These are phyloP conservation scores for Acrocephalus kingi DNA, from an alignment of 2,113 vertebrate genomes.

Conservation along the genomic window DNA sequence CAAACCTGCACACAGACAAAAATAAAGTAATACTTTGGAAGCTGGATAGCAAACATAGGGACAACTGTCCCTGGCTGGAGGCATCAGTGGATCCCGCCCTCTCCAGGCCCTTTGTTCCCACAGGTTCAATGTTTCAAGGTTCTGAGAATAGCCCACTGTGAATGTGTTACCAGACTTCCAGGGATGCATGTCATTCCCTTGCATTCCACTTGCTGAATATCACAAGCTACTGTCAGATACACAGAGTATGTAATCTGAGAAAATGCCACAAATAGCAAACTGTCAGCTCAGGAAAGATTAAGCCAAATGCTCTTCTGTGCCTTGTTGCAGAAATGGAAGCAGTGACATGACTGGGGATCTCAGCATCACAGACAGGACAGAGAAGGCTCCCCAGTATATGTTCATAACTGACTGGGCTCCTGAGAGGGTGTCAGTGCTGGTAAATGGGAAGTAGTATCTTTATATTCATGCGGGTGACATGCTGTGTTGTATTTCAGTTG, in stretches of 20 bases:
- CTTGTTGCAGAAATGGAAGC: background rate
- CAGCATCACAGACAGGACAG: background rate
- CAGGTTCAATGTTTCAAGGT: fast-evolving
- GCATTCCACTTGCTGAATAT: slow-evolving; percentile 41
- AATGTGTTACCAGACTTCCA: background rate
- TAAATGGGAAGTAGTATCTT: background rate
- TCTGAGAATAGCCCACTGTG: background rate
- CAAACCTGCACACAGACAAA: background rate
- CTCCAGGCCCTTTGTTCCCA: background rate
- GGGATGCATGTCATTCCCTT: background rate
- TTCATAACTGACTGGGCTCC: background rate
- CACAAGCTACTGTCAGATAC: slow-evolving; percentile 44
- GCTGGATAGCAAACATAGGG: background rate
- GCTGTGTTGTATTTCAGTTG: background rate
- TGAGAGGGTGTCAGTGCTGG: background rate
- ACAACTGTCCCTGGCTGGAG: background rate
- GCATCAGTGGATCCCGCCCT: background rate
- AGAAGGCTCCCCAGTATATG: background rate
- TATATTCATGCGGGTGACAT: background rate
- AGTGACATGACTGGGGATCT: background rate
- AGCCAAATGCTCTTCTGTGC: slow-evolving; percentile 37
- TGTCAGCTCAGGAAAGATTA: slow-evolving; percentile 55
- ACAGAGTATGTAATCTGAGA: slow-evolving; percentile 1
- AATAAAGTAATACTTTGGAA: background rate
- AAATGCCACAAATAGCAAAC: slow-evolving; percentile 60